Evolutionary conservation across 2,888 invertebrate species (phyloP).

Genomic region (Carabus problematicus): DNA sequence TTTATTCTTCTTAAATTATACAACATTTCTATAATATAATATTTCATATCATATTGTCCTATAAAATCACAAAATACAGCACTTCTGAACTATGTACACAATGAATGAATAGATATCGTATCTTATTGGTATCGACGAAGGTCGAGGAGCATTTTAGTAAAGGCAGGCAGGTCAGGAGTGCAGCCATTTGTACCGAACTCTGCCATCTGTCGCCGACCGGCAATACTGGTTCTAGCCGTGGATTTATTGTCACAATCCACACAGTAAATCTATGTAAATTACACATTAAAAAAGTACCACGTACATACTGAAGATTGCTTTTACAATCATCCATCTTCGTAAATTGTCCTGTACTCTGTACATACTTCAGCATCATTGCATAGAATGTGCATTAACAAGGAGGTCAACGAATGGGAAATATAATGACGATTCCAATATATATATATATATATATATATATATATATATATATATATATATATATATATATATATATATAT

Average conservation of each 20-base stretch:
- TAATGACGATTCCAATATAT: too few relatives aligned
- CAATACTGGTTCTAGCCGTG: conserved; percentile 10
- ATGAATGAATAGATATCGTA: background rate
- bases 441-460: too few relatives aligned
- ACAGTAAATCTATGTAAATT: conserved; percentile 42
- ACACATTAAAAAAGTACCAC: conserved; percentile 34
- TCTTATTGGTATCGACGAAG: conserved; percentile 4
- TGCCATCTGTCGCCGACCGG: conserved; percentile 12
- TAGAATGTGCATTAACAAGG: too few relatives aligned
- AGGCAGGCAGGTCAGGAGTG: background rate
- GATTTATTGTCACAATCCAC: conserved; percentile 32
- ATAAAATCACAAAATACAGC: too few relatives aligned
- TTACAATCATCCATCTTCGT: conserved; percentile 39
- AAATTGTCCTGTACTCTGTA: conserved; percentile 23
- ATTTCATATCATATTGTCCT: too few relatives aligned
- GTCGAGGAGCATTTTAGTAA: background rate
- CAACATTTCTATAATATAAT: conserved; percentile 9
- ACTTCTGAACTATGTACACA: too few relatives aligned
- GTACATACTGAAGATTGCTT: conserved; percentile 30
- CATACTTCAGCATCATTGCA: too few relatives aligned
- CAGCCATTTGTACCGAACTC: conserved; percentile 8
- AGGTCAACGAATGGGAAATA: too few relatives aligned
- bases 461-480: too few relatives aligned
- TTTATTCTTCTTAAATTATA: conserved; percentile 15
- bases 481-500: too few relatives aligned